A percentile compares a stretch with the other conserved stretches of the same genome.
Evolutionary conservation across 2,888 invertebrate species (phyloP).

Genomic region (Proisotoma minuta): DNA sequence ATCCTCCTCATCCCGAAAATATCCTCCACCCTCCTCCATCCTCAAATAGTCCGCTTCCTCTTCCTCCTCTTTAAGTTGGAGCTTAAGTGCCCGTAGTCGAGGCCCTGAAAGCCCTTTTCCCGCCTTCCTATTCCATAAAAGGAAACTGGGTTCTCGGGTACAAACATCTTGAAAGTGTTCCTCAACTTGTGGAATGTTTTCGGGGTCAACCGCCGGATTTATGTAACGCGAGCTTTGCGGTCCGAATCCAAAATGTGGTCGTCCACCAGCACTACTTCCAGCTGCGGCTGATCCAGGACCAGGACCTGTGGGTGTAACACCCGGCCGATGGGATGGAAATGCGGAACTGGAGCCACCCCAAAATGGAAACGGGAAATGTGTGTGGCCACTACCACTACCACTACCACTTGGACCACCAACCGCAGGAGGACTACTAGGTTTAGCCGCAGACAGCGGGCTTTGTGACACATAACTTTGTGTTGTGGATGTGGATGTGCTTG

Average conservation of each 20-base stretch:
- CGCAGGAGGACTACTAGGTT: background rate
- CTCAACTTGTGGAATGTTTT: constrained; percentile 75
- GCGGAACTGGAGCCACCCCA: constrained; percentile 26
- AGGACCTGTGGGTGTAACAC: constrained; percentile 31
- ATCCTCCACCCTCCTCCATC: background rate
- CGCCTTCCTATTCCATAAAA: constrained; percentile 62
- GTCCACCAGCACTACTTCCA: too few species aligned
- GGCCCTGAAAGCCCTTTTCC: constrained; percentile 40
- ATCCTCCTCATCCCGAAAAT: constrained; percentile 56
- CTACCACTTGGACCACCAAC: constrained; percentile 7
- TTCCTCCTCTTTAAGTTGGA: constrained; percentile 21
- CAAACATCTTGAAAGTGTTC: constrained; percentile 80
- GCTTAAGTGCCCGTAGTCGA: constrained; percentile 36
- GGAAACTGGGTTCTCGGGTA: constrained; percentile 68
- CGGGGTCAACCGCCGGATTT: constrained; percentile 49
- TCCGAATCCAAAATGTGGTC: background rate
- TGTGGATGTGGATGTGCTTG: constrained; percentile 1
- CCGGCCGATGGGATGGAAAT: constrained; percentile 30
- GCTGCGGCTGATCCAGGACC: too few species aligned
- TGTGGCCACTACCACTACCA: background rate
- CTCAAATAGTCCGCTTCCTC: constrained; percentile 1
- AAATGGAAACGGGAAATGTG: background rate
- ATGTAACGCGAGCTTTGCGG: background rate
- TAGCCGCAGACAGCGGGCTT: too few species aligned
- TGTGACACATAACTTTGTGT: background rate